These are phyloP conservation scores for Hypotaenidia philippensis DNA, from an alignment of 2,797 vertebrate species.

Conservation along the genomic window DNA sequence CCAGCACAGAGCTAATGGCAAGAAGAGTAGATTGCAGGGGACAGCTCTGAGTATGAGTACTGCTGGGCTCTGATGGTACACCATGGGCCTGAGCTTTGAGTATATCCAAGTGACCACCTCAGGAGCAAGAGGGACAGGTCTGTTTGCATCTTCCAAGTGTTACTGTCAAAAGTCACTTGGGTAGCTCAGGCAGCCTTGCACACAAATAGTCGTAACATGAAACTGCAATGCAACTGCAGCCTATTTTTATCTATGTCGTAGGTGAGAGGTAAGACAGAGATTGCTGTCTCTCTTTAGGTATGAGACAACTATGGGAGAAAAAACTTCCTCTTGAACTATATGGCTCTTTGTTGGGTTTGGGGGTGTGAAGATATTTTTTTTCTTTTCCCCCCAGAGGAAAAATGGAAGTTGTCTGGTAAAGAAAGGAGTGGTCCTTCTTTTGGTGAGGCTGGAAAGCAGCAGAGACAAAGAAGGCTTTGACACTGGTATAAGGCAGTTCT, in stretches of 20 bases:
- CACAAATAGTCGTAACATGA: not conserved
- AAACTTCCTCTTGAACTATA: not conserved
- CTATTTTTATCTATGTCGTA: conserved; percentile 38
- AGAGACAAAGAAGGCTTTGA: not conserved
- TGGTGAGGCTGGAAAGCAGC: not conserved
- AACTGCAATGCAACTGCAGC: not conserved
- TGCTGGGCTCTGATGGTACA: not conserved
- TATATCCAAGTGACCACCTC: not conserved
- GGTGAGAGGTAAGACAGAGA: conserved; percentile 9
- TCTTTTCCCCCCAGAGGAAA: not conserved
- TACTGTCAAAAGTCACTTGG: not conserved
- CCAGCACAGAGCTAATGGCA: not conserved
- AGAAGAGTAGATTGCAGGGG: not conserved
- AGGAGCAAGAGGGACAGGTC: not conserved
- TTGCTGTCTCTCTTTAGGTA: conserved; percentile 10
- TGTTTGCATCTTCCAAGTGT: not conserved
- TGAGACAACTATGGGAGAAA: not conserved
- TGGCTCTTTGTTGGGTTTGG: not conserved
- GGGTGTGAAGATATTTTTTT: not conserved
- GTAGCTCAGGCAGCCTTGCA: not conserved
- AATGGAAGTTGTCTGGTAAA: conserved; percentile 4
- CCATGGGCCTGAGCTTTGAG: rapidly evolving
- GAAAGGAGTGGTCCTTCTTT: not conserved
- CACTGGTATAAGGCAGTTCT: not conserved
- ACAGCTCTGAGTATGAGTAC: not conserved